phyloP scores from a whole-genome alignment of 1,140 invertebrate species.

The Ericerus pela region DNA sequence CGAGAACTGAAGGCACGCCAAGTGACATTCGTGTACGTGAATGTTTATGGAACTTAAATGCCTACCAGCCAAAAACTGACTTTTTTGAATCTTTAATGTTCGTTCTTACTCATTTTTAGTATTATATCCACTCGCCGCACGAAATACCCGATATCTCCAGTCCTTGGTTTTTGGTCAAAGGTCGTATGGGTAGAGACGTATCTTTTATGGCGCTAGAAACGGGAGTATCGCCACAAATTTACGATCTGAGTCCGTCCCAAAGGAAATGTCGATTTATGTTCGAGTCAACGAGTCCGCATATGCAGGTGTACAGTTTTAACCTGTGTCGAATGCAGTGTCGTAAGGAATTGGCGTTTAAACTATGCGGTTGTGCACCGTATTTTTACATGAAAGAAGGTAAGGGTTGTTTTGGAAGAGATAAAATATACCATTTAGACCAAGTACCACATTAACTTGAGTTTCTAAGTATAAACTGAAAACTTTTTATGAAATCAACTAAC shows the following conservation, averaged over 20 bases:
- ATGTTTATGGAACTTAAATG: too few relatives aligned
- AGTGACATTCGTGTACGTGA: conserved; percentile 19
- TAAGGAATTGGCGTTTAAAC: conserved; percentile 36
- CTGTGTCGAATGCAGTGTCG: conserved; percentile 49
- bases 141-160: conserved; percentile 35
- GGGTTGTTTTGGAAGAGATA: too few relatives aligned
- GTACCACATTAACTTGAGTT: too few relatives aligned
- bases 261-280: conserved; percentile 46
- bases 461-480: too few relatives aligned
- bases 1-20: conserved; percentile 22
- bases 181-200: conserved; percentile 32
- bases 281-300: conserved; percentile 41
- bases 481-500: too few relatives aligned
- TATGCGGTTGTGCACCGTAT: conserved; percentile 47
- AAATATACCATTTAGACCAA: too few relatives aligned
- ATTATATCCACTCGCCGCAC: conserved; percentile 39
- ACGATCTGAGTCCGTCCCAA: conserved; percentile 37
- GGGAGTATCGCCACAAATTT: conserved; percentile 29
- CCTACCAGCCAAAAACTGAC: too few relatives aligned
- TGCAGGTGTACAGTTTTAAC: conserved; percentile 46
- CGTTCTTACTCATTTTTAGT: conserved; percentile 30
- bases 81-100: background rate
- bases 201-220: conserved; percentile 38
- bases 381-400: conserved; percentile 34
- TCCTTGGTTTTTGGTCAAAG: conserved; percentile 25